Evolutionary conservation across 2,797 vertebrate species (phyloP).

Genomic region (Tangara arthus): DNA sequence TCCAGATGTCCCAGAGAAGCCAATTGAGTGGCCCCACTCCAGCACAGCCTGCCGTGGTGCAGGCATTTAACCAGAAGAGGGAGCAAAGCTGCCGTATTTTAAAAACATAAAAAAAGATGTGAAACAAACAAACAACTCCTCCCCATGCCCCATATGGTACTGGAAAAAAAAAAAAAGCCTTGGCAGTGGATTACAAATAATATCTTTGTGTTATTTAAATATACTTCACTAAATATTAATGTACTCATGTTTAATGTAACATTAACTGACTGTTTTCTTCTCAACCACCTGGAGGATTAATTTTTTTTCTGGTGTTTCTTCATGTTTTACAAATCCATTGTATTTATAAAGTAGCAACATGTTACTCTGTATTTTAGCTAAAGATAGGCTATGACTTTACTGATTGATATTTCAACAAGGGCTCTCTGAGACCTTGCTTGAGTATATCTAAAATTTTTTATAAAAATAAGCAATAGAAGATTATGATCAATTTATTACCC

Average conservation of each 20-base stretch:
- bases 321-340: not conserved
- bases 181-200: not conserved
- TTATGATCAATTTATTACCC: not conserved
- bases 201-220: not conserved
- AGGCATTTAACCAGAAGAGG: slow-evolving; percentile 76
- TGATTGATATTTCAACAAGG: not conserved
- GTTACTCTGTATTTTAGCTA: not conserved
- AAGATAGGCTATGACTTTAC: not conserved
- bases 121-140: not conserved
- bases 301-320: not conserved
- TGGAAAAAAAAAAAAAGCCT: not conserved
- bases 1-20: accelerated
- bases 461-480: not conserved
- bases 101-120: not conserved
- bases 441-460: not conserved
- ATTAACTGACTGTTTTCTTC: not conserved
- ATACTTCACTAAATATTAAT: not conserved
- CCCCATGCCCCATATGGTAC: not conserved
- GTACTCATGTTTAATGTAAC: not conserved
- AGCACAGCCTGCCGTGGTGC: not conserved
- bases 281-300: not conserved
- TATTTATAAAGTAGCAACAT: not conserved
- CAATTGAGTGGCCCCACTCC: accelerated
- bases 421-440: not conserved
- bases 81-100: slow-evolving; percentile 55